Conservation (phyloP, 2,888 invertebrate genomes). For the Caenorhabditis sp. region DNA sequence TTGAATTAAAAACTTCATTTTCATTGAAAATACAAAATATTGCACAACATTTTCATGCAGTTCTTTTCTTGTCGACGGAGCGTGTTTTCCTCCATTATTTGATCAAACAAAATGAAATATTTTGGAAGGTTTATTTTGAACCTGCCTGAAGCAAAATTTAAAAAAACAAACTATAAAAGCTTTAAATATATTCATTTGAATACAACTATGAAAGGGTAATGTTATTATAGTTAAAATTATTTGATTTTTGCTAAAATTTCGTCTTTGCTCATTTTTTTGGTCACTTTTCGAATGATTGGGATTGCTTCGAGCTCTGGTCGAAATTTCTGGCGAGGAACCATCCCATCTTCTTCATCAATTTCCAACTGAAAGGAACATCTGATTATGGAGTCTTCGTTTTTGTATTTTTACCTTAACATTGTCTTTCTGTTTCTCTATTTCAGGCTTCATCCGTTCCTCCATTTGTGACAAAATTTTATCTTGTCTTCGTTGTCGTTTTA, state of each 20-base stretch:
- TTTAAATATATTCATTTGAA: background rate
- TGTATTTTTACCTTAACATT: background rate
- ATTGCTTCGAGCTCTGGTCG: slow-evolving; percentile 33
- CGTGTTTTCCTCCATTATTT: slow-evolving; percentile 24
- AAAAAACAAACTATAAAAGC: too few species aligned
- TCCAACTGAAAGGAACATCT: slow-evolving; percentile 17
- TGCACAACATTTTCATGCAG: slow-evolving; percentile 44
- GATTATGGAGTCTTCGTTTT: background rate
- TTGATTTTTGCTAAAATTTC: slow-evolving; percentile 40
- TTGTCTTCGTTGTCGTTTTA: background rate
- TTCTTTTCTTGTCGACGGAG: slow-evolving; percentile 18
- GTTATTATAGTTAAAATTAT: background rate
- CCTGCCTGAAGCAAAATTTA: too few species aligned
- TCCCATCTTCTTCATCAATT: slow-evolving; percentile 8
- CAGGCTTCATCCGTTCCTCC: background rate
- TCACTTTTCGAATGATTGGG: slow-evolving; percentile 17
- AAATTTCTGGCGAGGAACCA: slow-evolving; percentile 1
- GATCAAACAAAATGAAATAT: too few species aligned
- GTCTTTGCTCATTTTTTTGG: slow-evolving; percentile 20
- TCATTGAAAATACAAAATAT: slow-evolving; percentile 8
- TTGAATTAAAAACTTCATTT: slow-evolving; percentile 9
- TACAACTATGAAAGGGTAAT: background rate
- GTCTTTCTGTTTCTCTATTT: background rate
- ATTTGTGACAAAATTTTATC: slow-evolving; percentile 10
- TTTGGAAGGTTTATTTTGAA: too few species aligned